These are phyloP conservation scores for Oryctes rhinoceros DNA, from an alignment of 1,140 invertebrate species.

Conservation along the genomic window DNA sequence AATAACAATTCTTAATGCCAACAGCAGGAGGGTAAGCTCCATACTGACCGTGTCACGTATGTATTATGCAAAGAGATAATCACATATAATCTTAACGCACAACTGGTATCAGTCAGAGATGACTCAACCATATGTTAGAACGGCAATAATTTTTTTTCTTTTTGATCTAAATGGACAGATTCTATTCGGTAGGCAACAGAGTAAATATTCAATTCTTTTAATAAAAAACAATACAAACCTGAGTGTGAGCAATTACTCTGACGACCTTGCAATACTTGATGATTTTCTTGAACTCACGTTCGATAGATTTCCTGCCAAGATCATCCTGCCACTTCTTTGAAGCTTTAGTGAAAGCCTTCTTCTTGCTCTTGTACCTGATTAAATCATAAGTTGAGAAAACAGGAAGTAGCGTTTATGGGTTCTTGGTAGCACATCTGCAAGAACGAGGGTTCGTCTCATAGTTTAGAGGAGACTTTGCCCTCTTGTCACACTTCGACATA, in stretches of 20 bases:
- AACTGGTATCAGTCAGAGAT: too few species aligned
- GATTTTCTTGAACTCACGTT: constrained; percentile 96
- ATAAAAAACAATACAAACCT: constrained; percentile 69
- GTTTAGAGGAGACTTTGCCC: constrained; percentile 70
- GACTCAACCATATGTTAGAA: too few species aligned
- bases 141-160: too few species aligned
- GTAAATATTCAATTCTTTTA: too few species aligned
- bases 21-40: constrained; percentile 60
- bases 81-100: too few species aligned
- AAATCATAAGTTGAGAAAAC: constrained; percentile 38
- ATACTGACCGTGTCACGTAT: constrained; percentile 55
- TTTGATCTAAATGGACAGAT: too few species aligned
- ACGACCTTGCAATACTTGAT: constrained; percentile 98
- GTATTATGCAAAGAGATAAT: not conserved
- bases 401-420: constrained; percentile 14
- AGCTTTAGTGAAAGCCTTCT: constrained; percentile 99
- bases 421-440: constrained; percentile 55
- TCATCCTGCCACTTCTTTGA: constrained; percentile 99
- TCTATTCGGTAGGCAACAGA: too few species aligned
- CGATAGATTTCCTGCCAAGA: constrained; percentile 95
- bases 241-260: constrained; percentile 96
- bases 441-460: constrained; percentile 65
- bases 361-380: constrained; percentile 98
- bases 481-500: constrained; percentile 54
- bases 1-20: constrained; percentile 54